These are phyloP conservation scores for Erebia aethiops DNA, from an alignment of 2,888 invertebrate species.

Conservation along the genomic window DNA sequence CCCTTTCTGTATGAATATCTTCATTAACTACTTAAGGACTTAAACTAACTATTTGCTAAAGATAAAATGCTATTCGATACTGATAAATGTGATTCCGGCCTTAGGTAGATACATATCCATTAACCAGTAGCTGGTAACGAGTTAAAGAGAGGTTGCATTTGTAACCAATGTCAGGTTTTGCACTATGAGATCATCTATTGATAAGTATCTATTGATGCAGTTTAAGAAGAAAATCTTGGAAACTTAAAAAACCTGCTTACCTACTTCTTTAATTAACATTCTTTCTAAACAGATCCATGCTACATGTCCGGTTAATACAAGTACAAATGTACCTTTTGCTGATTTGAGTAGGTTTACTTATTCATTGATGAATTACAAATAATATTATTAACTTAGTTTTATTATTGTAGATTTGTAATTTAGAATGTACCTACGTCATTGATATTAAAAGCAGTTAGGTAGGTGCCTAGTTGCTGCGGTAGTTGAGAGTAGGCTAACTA, in stretches of 20 bases:
- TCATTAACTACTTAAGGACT: too few relatives aligned
- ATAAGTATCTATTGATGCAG: background rate
- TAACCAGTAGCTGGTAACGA: too few relatives aligned
- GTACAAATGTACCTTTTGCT: background rate
- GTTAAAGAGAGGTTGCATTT: too few relatives aligned
- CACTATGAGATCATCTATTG: background rate
- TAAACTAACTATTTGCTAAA: too few relatives aligned
- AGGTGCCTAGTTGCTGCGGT: conserved; percentile 40
- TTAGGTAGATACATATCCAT: too few relatives aligned
- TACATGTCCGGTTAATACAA: too few relatives aligned
- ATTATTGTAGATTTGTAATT: conserved; percentile 35
- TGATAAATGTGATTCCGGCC: too few relatives aligned
- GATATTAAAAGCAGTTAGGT: conserved; percentile 37
- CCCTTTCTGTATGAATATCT: too few relatives aligned
- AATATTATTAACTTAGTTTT: conserved; percentile 28
- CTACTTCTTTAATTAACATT: background rate
- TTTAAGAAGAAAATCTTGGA: background rate
- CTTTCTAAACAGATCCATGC: too few relatives aligned
- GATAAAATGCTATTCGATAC: too few relatives aligned
- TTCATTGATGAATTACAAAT: conserved; percentile 2
- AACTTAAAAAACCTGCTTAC: background rate
- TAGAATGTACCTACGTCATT: conserved; percentile 40
- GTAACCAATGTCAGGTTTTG: too few relatives aligned
- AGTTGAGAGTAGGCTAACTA: conserved; percentile 61
- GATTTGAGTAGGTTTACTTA: background rate